Evolutionary conservation across 2,888 invertebrate species (phyloP).

Genomic region (Dryobotodes eremita): DNA sequence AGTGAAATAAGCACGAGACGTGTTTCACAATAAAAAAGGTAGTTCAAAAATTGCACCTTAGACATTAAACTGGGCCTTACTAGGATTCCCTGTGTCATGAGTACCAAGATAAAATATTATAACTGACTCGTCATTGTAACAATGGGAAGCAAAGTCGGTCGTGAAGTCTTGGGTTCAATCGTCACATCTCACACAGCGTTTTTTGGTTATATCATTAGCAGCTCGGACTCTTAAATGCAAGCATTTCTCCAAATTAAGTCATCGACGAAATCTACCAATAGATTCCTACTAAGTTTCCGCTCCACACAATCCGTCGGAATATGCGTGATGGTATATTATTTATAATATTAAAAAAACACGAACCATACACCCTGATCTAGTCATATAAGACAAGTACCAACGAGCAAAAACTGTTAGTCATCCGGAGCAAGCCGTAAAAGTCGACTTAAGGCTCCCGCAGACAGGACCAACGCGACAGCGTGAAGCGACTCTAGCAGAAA

Average conservation of each 20-base stretch:
- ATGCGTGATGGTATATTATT: neutral
- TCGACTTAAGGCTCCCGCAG: conserved; percentile 37
- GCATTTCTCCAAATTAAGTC: neutral
- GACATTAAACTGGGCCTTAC: neutral
- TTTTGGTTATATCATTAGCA: neutral
- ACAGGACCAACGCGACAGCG: too few relatives aligned
- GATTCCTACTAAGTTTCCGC: neutral
- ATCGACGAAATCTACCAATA: neutral
- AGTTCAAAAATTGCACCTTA: neutral
- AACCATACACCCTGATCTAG: conserved; percentile 23
- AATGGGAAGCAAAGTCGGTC: neutral
- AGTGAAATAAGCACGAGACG: neutral
- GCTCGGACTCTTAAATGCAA: neutral
- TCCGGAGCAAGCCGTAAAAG: conserved; percentile 52
- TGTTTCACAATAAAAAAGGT: neutral
- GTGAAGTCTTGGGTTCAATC: neutral
- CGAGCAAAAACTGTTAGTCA: conserved; percentile 40
- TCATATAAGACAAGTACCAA: conserved; percentile 31
- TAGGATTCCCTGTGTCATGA: neutral
- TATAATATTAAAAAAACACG: neutral
- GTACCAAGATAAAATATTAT: neutral
- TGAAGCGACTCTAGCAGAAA: too few relatives aligned
- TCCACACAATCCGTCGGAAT: neutral
- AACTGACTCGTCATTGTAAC: neutral
- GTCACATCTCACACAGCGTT: neutral